Evolutionary conservation across 2,113 vertebrate genomes (phyloP).

Genomic region (Cebidichthys violaceus): DNA sequence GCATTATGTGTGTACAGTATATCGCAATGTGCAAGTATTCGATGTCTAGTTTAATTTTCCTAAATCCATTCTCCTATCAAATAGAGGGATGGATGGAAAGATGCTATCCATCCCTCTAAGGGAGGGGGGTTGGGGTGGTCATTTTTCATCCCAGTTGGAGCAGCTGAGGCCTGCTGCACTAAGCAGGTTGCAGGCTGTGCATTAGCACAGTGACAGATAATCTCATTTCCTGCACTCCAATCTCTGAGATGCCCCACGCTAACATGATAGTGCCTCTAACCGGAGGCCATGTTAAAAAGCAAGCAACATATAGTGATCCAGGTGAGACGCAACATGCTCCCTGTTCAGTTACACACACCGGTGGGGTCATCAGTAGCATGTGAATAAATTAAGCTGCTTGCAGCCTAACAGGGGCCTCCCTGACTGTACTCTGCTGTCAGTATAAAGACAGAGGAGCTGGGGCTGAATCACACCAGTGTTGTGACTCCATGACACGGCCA

Average conservation of each 20-base stretch:
- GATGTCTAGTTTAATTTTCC: neutral
- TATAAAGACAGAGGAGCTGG: conserved; percentile 5
- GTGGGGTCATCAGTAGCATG: neutral
- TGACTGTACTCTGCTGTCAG: conserved; percentile 18
- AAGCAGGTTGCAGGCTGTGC: conserved; percentile 73
- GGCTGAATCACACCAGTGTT: conserved; percentile 42
- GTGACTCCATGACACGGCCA: conserved; percentile 47
- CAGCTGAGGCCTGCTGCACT: conserved; percentile 52
- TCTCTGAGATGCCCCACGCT: conserved; percentile 64
- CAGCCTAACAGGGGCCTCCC: neutral
- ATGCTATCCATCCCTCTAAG: neutral
- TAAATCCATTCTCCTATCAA: neutral
- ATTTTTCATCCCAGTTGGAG: conserved; percentile 30
- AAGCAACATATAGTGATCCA: conserved; percentile 1
- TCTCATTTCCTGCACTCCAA: conserved; percentile 80
- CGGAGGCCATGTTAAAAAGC: conserved; percentile 27
- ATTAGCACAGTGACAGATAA: conserved; percentile 78
- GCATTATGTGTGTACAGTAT: neutral
- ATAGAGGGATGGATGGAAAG: neutral
- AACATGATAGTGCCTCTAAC: conserved; percentile 58
- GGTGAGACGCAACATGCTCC: conserved; percentile 26
- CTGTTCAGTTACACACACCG: conserved; percentile 14
- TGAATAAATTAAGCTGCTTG: conserved; percentile 32
- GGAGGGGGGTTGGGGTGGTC: neutral
- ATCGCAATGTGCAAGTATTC: neutral